phyloP scores from a whole-genome alignment of 2,113 vertebrate species.

The Myotis davidii region DNA sequence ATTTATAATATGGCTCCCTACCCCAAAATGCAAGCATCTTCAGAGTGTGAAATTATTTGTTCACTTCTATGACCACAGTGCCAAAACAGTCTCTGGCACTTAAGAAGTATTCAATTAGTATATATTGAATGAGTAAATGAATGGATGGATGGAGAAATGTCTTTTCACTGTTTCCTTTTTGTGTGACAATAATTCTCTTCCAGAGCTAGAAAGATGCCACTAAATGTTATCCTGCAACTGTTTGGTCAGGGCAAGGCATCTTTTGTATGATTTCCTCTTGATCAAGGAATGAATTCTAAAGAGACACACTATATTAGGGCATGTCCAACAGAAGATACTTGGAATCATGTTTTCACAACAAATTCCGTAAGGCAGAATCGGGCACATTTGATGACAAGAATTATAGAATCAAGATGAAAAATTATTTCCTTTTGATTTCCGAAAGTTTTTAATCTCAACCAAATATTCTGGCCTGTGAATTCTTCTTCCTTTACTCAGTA shows the following conservation, averaged over 20 bases:
- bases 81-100: not conserved
- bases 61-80: not conserved
- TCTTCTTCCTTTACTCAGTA: not conserved
- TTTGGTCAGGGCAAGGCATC: not conserved
- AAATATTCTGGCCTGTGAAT: not conserved
- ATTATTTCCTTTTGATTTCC: not conserved
- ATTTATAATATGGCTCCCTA: not conserved
- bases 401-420: not conserved
- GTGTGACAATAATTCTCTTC: not conserved
- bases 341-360: not conserved
- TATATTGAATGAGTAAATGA: not conserved
- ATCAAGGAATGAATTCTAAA: not conserved
- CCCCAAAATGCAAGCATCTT: not conserved
- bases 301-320: not conserved
- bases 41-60: not conserved
- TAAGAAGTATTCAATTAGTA: not conserved
- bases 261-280: not conserved
- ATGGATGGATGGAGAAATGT: not conserved
- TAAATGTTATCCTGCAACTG: not conserved
- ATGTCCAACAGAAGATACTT: not conserved
- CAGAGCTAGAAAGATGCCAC: not conserved
- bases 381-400: not conserved
- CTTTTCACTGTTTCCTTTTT: not conserved
- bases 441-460: not conserved
- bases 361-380: not conserved